Evolutionary conservation across 2,113 vertebrate genomes (phyloP).

Genomic region (Apteryx mantelli): DNA sequence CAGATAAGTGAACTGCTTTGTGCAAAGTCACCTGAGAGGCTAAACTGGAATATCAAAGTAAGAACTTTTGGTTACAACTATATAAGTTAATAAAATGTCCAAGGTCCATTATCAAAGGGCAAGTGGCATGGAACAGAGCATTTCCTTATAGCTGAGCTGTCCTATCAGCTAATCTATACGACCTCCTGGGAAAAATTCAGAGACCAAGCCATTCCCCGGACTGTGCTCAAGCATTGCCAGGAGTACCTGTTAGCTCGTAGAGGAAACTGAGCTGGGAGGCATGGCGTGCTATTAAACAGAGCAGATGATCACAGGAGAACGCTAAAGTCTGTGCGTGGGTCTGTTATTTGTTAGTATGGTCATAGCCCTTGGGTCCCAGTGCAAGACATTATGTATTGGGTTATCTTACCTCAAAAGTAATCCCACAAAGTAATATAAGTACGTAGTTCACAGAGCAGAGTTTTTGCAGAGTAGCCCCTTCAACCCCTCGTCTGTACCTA

Average conservation of each 20-base stretch:
- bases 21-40: neutral
- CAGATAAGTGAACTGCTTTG: neutral
- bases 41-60: neutral
- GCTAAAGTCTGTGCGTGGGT: neutral
- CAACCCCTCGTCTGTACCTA: neutral
- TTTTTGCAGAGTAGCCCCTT: neutral
- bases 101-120: neutral
- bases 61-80: neutral
- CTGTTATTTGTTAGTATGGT: neutral
- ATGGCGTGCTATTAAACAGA: neutral
- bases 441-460: neutral
- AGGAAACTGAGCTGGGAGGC: neutral
- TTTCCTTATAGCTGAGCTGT: neutral
- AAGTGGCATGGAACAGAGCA: neutral
- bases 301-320: neutral
- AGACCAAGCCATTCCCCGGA: neutral
- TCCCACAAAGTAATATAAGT: neutral
- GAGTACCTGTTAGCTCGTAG: neutral
- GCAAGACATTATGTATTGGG: neutral
- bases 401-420: neutral
- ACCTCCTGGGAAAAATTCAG: neutral
- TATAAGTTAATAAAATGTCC: neutral
- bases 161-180: neutral
- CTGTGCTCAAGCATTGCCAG: neutral
- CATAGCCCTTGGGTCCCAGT: fast-evolving